Evolutionary conservation across 2,888 invertebrate genomes (phyloP), one percentile per base, ranked within the genome.

Genomic region (Liposcelis brunnea): DNA sequence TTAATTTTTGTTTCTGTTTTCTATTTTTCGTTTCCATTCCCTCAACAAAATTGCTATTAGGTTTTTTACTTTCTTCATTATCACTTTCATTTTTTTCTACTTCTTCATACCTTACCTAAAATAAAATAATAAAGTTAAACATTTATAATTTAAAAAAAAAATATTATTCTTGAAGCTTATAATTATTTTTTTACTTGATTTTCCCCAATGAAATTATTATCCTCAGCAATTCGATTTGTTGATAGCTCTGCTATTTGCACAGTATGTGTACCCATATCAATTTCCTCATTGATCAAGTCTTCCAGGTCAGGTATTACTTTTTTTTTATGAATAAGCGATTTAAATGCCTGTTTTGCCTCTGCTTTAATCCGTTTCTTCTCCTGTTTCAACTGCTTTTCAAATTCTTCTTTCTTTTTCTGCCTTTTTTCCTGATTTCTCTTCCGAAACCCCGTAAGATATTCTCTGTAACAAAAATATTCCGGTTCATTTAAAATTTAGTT

Each of bases 401-500:
- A 60, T 52, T 83, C 73, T 51, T 80, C 78, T 56, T 80, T 73
- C 0, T 83, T 83, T 53, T 77, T 75, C 54, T 79, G 76, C 56
- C 77, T 75, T 38, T 85, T 68, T 59, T 82, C 77, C 37, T 81
- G 61, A 59, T 86, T 86, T 50, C 86, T 68, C 64, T 84, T 85
- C 38, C 74, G 80, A 59, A 86, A 86, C 2, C 86, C 85, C 51
- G 78, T 77, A 21, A 86, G 62, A 58, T 80, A 86, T 38, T 85
- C 82, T 56, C 85, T 85, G 57, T 45, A 70, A 61, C 49, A 42
- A 42, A 45, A 47, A 49, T 48, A 48, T n/a, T n/a, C n/a, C n/a
- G n/a, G n/a, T n/a, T n/a, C n/a, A n/a, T 43, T 34, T 10, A 31
- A 21, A 47, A 21, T 34, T 10, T 26, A 35, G 14, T 14, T 32